A percentile compares a stretch with the other conserved stretches of the same genome.
Conservation (phyloP, 2,888 invertebrate species). For the Ypsolopha scabrella region DNA sequence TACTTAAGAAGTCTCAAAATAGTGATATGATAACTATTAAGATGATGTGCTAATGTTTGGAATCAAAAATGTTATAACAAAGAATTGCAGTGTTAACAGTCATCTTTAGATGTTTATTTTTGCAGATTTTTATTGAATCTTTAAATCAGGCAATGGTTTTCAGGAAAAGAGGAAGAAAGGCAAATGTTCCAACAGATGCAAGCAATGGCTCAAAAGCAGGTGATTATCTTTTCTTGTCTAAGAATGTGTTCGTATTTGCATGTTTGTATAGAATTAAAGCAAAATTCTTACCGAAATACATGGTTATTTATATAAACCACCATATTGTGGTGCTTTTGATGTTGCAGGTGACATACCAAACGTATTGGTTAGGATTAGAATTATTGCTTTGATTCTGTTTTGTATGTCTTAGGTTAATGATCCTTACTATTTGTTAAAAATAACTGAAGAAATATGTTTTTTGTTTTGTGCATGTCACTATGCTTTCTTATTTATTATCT, state of each 20-base stretch:
- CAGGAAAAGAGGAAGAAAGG: slow-evolving; percentile 96
- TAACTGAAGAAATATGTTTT: neutral
- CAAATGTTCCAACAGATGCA: slow-evolving; percentile 98
- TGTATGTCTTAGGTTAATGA: neutral
- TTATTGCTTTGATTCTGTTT: slow-evolving; percentile 27
- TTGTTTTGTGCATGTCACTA: slow-evolving; percentile 46
- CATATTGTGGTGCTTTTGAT: neutral
- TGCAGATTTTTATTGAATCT: neutral
- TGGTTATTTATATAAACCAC: neutral
- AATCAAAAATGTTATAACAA: too few species aligned
- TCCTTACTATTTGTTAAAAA: too few species aligned
- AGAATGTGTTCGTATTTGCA: slow-evolving; percentile 26
- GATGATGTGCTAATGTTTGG: too few species aligned
- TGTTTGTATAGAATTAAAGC: slow-evolving; percentile 13
- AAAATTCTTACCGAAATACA: neutral
- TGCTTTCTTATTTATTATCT: slow-evolving; percentile 50
- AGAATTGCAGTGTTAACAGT: too few species aligned
- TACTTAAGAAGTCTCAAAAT: too few species aligned
- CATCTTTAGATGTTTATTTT: too few species aligned
- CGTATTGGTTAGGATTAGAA: slow-evolving; percentile 18
- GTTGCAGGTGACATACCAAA: neutral
- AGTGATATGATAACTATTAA: too few species aligned
- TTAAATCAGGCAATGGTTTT: slow-evolving; percentile 25
- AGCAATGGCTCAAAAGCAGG: slow-evolving; percentile 97
- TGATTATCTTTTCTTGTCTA: slow-evolving; percentile 48